Base-by-base conservation (phyloP, 2,888 invertebrate species). In the Dicranocentrus wangi region DNA sequence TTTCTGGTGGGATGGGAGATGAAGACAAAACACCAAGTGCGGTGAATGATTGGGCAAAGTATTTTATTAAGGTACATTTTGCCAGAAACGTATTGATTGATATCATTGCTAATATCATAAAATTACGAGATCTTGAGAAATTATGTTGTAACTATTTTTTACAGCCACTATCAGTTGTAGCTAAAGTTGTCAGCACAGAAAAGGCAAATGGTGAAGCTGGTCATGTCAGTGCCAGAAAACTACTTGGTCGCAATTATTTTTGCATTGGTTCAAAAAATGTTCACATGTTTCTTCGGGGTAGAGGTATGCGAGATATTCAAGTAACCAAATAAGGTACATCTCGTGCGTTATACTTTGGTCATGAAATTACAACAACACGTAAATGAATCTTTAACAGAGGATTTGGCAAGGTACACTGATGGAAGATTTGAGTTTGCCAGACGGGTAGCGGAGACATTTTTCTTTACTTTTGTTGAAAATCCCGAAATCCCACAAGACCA, bases 261-360 rank as follows among this genome's bases (percentile, higher is more conserved):
- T 88, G 88, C 86, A 88, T 88, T 42, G 90, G 90, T 2, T 90
- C 90, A 8, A 90, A 90, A 85, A 90, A 90, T 87, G 89, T 89
- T 15, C 90, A 90, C 85, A 85, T 90, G 84, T 80, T 89, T 51
- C 87, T 89, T 58, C 87, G 87, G 72, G 88, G 86, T 32, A 86
- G 84, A 87, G 83, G 86, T 86, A 79, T 17, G 32, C 10, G 3
- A 32, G 5, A 32, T 32, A 32, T 10, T 32, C 39, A 39, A 39
- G 13, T 39, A 39, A n/a, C n/a, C n/a, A n/a, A n/a, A n/a, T n/a
- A n/a, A 8, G 3, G 8, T 47, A 13, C 47, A n/a, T 10, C 47
- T 47, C n/a, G 17, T n/a, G 17, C 17, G 7, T 21, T 21, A 21
- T 55, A 55, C 19, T 5, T 3, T 55, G 55, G 19, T 10, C 13